These are phyloP conservation scores for Plagiodera versicolora DNA, from an alignment of 2,888 invertebrate species.

Conservation along the genomic window DNA sequence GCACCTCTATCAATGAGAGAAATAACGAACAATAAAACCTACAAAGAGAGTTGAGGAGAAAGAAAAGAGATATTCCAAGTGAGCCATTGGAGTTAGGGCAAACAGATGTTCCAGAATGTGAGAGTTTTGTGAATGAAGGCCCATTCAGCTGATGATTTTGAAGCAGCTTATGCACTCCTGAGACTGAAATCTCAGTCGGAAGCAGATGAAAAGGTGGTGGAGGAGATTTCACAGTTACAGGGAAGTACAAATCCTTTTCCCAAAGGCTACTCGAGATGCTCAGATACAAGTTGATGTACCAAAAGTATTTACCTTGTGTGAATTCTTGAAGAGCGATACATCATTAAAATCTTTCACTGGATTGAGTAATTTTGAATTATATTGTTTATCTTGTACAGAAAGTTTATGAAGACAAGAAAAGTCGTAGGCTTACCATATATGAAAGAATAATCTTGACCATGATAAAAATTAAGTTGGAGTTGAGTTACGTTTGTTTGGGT, in stretches of 20 bases:
- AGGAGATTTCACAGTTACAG: conserved; percentile 1
- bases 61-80: background rate
- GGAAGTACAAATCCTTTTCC: background rate
- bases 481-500: conserved; percentile 4
- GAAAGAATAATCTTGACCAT: conserved; percentile 2
- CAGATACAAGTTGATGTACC: conserved; percentile 4
- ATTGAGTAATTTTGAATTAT: too few relatives aligned
- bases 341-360: conserved; percentile 2
- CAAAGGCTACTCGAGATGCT: background rate
- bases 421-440: background rate
- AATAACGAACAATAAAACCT: background rate
- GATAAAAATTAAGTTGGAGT: conserved; percentile 2
- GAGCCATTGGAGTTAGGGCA: conserved; percentile 3
- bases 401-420: background rate
- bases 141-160: conserved; percentile 4
- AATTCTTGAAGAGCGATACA: background rate
- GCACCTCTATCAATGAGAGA: background rate
- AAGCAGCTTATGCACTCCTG: background rate
- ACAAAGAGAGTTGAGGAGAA: background rate
- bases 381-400: too few relatives aligned
- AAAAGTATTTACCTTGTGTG: conserved; percentile 4
- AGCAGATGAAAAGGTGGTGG: background rate
- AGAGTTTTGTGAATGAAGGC: background rate
- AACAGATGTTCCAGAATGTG: conserved; percentile 1
- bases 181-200: background rate